phyloP scores from a whole-genome alignment of 2,888 invertebrate genomes.

The Drosophila anomelani region DNA sequence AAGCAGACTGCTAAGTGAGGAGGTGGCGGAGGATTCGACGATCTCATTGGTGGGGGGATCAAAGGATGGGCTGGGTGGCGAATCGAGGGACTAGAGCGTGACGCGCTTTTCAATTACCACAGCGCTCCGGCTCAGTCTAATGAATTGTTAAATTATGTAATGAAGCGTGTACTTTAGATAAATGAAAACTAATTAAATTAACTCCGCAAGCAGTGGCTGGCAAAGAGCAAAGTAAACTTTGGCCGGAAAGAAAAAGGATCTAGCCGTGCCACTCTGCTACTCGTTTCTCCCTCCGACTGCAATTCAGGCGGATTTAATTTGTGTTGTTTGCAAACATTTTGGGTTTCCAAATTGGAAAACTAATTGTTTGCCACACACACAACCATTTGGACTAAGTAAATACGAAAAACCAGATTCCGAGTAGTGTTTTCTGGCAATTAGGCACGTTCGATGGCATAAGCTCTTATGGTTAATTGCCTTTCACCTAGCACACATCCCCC shows the following conservation, averaged over 20 bases:
- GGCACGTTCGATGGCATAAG: slow-evolving; percentile 58
- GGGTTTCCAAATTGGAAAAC: slow-evolving; percentile 57
- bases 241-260: slow-evolving; percentile 39
- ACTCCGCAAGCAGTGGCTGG: slow-evolving; percentile 39
- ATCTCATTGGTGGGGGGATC: neutral
- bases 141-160: slow-evolving; percentile 73
- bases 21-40: slow-evolving; percentile 2
- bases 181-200: slow-evolving; percentile 71
- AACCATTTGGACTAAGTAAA: slow-evolving; percentile 54
- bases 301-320: slow-evolving; percentile 46
- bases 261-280: neutral
- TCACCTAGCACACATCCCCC: slow-evolving; percentile 27
- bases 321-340: slow-evolving; percentile 61
- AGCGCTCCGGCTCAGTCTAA: slow-evolving; percentile 57
- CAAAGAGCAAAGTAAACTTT: slow-evolving; percentile 52
- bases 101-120: slow-evolving; percentile 65
- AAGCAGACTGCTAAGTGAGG: slow-evolving; percentile 35
- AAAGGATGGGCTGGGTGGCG: neutral
- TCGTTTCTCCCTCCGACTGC: slow-evolving; percentile 10
- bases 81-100: slow-evolving; percentile 50
- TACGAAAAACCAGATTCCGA: slow-evolving; percentile 28
- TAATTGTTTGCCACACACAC: slow-evolving; percentile 59
- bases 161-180: slow-evolving; percentile 70
- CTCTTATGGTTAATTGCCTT: slow-evolving; percentile 59
- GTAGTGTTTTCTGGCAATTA: slow-evolving; percentile 58